Conservation (phyloP, 1,140 invertebrate genomes). For the Polypedilum pembai region DNA sequence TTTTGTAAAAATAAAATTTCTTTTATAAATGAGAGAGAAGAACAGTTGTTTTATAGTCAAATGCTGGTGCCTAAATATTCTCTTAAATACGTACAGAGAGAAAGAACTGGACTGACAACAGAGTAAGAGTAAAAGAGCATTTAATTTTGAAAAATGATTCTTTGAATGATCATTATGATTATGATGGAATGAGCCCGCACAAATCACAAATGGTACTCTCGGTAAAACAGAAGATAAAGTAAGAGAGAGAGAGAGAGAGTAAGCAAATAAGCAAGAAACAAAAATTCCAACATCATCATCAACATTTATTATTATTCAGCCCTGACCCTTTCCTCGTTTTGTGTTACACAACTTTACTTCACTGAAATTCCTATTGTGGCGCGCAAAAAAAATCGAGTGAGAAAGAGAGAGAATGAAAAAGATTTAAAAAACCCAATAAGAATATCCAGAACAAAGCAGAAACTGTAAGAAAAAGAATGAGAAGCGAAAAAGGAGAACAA, state of each 20-base stretch:
- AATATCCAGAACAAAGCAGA: constrained; percentile 17
- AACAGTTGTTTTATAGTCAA: neutral
- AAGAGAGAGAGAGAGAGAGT: neutral
- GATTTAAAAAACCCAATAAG: neutral
- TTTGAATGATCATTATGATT: constrained; percentile 14
- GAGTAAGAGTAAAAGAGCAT: neutral
- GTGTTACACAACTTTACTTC: neutral
- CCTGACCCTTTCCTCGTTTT: neutral
- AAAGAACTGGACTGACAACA: neutral
- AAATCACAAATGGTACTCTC: constrained; percentile 3
- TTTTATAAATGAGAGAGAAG: neutral
- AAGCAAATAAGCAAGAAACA: neutral
- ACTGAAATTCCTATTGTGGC: neutral
- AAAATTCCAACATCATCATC: constrained; percentile 5
- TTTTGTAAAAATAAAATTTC: too few species aligned
- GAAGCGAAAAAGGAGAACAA: neutral
- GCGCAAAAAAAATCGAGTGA: neutral
- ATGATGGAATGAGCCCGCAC: constrained; percentile 9
- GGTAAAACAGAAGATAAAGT: neutral
- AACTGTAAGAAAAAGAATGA: neutral
- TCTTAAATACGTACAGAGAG: neutral
- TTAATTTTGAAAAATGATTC: constrained; percentile 19
- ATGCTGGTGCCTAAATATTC: neutral
- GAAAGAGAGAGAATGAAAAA: too few species aligned
- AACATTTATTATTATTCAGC: neutral